phyloP scores from a whole-genome alignment of 2,797 vertebrate species.

The Coreius guichenoti region DNA sequence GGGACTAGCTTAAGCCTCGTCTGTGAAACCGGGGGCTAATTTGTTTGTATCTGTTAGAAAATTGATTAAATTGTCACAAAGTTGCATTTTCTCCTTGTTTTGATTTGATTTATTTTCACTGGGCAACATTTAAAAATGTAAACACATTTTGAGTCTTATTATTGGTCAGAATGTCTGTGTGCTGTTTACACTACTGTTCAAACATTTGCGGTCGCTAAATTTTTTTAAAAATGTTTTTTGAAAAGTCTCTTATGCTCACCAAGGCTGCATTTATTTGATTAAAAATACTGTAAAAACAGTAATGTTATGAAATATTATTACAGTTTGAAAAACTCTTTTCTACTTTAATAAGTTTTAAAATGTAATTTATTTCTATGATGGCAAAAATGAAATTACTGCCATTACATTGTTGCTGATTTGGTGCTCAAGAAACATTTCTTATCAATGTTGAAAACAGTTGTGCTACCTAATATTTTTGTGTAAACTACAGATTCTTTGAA shows the following conservation, averaged over 20 bases:
- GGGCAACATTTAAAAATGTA: background rate
- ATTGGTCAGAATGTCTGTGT: background rate
- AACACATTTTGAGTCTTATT: background rate
- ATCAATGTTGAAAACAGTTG: background rate
- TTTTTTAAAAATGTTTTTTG: background rate
- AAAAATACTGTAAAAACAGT: background rate
- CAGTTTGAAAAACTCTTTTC: background rate
- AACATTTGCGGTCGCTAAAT: background rate
- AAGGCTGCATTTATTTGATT: background rate
- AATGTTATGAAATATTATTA: background rate
- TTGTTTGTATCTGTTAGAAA: background rate
- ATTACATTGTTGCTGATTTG: background rate
- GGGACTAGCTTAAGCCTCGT: too few relatives aligned
- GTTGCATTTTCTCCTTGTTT: background rate
- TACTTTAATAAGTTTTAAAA: background rate
- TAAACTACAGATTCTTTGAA: too few relatives aligned
- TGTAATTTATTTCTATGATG: background rate
- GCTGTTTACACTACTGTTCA: background rate
- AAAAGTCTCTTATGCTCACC: background rate
- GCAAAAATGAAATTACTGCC: too few relatives aligned
- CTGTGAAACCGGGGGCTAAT: too few relatives aligned
- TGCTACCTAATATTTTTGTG: background rate
- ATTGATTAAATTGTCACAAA: background rate
- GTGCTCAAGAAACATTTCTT: background rate
- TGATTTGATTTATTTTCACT: background rate